Evolutionary conservation across 1,140 invertebrate species (phyloP), one percentile per base, ranked within the genome.

Genomic region (Lasioglossum baleicum): DNA sequence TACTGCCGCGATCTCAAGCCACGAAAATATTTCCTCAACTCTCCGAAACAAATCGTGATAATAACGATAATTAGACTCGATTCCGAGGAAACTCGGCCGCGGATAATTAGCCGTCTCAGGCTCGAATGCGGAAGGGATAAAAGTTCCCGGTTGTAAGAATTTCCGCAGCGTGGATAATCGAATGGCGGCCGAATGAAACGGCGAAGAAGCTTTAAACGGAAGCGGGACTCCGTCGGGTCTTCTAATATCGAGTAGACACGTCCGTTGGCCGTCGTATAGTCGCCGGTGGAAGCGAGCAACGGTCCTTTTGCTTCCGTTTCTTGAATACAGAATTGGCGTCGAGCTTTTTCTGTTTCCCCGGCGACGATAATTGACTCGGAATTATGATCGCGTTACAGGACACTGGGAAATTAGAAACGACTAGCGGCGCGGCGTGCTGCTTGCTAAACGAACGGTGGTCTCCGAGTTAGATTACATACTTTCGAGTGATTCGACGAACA

Each of bases 161-260:
- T 53, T 31, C 44, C 13, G 6, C 13, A 2, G 17, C 15, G 22
- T 17, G 68, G 31, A 58, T 53, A 74, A 74, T 51, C 58, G 64
- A 58, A 17, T n/a, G 31, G 31, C 10, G n/a, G 22, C 56, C n/a
- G 40, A 22, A n/a, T 48, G 31, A 31, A 76, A 69, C 42, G 40
- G 20, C 53, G 1, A 22, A 15, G n/a, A 2, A 8, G 26, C 40
- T 13, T 58, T 67, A 20, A 8, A 53, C 31, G 67, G 31, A 51
- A 20, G 4, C 17, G 5, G 5, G 53, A 2, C 51, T 53, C 17
- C 51, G 35, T 17, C 17, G 60, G 60, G 53, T 64, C 10, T 26
- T 53, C 40, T 65, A 48, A 73, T 73, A 73, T 73, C 61, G 61
- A 72, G 22, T 48, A 70, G 56, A 56, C 67, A 72, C 44, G 76